Evolutionary conservation across 2,113 vertebrate genomes (phyloP), one percentile per base, ranked within the genome.

Genomic region (Vulpes ferrilata): DNA sequence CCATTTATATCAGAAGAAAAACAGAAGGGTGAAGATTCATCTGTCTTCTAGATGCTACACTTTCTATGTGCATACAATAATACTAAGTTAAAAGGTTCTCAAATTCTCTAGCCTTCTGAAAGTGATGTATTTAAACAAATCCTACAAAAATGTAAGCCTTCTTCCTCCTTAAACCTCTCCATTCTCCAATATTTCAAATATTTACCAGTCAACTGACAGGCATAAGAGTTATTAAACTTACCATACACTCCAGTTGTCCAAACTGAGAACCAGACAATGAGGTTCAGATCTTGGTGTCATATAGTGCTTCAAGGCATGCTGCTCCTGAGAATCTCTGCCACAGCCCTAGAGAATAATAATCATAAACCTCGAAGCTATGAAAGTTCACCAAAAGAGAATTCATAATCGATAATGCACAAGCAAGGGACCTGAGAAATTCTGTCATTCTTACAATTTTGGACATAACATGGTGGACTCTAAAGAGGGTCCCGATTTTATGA

Each of bases 181-280:
- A 32, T 51, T 90, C 30, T 87, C 23, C 22, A 87, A 17, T 51
- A 79, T 67, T 94, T 89, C 30, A 91, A 65, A 43, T 16, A 38
- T 51, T 78, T 57, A 74, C 51, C 16, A 81, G 27, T 62, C 27
- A 74, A 25, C 25, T 5, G 20, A 55, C 17, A 79, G 25, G 51
- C 35, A 32, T 2, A 82, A n/a, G 55, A 76, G 55, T 11, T 82
- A 13, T 43, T 43, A 98, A 98, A 98, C 99, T 99, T 98, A 99
- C 99, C 99, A 99, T 20, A 99, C 99, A 90, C 98, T 99, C 99
- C 99, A 99, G 98, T 97, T 99, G 95, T 99, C 99, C 98, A 99
- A 96, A 97, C 98, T 99, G 97, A 99, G 99, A 96, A 99, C 99
- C 96, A 99, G 98, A 94, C 99, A 99, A 93, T 99, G 99, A 17